Conservation (phyloP, 2,797 vertebrate species). For the Graptemys geographica region DNA sequence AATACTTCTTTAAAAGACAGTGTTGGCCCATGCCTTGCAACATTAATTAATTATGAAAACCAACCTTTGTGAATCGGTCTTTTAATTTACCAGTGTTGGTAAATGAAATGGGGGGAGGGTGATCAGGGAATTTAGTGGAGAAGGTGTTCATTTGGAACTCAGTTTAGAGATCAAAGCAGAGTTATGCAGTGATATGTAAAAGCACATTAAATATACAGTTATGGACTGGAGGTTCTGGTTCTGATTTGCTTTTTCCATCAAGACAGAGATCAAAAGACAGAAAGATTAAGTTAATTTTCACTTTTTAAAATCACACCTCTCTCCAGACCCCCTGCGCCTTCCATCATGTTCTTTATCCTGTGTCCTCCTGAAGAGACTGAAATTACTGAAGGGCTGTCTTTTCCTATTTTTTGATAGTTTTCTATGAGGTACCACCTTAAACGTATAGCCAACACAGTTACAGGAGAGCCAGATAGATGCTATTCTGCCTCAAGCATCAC, state of each 20-base stretch:
- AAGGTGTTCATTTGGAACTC: not conserved
- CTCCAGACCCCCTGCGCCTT: not conserved
- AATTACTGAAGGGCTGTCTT: not conserved
- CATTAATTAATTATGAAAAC: not conserved
- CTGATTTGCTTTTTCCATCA: not conserved
- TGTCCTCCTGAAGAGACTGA: not conserved
- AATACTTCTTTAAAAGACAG: not conserved
- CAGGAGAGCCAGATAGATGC: not conserved
- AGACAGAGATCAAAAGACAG: not conserved
- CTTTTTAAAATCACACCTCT: not conserved
- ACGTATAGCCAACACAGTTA: not conserved
- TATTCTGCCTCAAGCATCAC: not conserved
- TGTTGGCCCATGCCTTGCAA: not conserved
- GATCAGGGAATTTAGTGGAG: not conserved
- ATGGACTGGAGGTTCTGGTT: not conserved
- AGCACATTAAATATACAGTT: not conserved
- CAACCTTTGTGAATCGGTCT: not conserved
- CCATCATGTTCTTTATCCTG: not conserved
- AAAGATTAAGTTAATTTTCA: not conserved
- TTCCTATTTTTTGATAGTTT: not conserved
- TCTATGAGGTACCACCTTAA: not conserved
- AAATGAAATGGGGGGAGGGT: not conserved
- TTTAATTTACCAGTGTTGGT: not conserved
- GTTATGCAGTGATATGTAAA: not conserved
- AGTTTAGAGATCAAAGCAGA: not conserved